Conservation (phyloP, 2,113 vertebrate species). For the Macquaria ambigua region DNA sequence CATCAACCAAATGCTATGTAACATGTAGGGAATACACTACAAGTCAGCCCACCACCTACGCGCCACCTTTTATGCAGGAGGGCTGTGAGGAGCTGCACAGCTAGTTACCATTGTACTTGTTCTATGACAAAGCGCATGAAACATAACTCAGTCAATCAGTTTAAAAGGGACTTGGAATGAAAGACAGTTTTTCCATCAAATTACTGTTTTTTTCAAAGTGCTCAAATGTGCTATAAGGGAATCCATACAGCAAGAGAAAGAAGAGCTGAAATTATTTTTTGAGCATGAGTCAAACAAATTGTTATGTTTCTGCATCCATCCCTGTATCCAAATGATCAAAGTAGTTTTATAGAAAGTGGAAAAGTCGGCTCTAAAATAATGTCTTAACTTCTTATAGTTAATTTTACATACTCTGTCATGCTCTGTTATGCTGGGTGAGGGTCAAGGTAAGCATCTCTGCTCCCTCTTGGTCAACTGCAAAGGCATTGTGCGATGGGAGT, state of each 20-base stretch:
- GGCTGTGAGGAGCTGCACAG: not conserved
- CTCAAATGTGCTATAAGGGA: not conserved
- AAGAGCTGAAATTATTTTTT: not conserved
- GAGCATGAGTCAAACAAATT: not conserved
- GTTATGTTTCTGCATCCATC: not conserved
- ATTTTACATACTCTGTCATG: not conserved
- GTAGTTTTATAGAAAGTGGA: not conserved
- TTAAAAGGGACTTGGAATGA: not conserved
- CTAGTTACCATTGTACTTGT: not conserved
- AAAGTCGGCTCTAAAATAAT: not conserved
- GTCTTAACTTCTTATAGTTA: not conserved
- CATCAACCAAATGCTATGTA: slow-evolving; percentile 40
- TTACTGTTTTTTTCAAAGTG: not conserved
- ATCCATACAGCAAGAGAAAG: not conserved
- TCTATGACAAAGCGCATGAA: not conserved
- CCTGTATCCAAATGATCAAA: not conserved
- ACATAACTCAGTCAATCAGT: not conserved
- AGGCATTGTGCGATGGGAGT: not conserved
- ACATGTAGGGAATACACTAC: slow-evolving; percentile 33
- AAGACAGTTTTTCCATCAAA: not conserved
- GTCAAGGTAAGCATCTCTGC: not conserved
- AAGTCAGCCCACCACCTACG: not conserved
- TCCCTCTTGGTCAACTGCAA: not conserved
- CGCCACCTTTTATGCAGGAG: slow-evolving; percentile 9
- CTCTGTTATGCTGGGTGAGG: not conserved